Base-by-base conservation (phyloP, 2,888 invertebrate species). In the Oligia fasciuncula region DNA sequence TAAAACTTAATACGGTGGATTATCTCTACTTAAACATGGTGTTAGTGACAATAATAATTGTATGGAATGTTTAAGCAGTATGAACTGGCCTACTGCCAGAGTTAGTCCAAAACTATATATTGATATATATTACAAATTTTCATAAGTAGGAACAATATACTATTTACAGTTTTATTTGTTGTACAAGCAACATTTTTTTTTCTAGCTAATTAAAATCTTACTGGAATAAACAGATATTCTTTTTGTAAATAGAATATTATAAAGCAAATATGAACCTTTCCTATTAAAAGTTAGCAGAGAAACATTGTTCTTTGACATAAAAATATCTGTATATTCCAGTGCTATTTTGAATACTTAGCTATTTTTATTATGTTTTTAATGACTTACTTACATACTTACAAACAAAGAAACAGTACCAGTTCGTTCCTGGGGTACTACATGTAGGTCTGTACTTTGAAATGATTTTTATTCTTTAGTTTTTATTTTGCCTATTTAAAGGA, bases 1-100 rank as follows among this genome's bases (percentile, higher is more conserved):
- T 85, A 72, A 85, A 76, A 79, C 67, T 71, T 66, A 78, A 89
- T 80, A 80, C 78, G 89, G 88, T 89, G 90, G 87, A 89, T 81
- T 77, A 80, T 77, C 40, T 85, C 77, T 85, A 83, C 85, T 85
- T 88, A 90, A 84, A 88, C 88, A 89, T 76, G 79, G 69, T 81
- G 84, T 88, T 87, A 88, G 84, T 84, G 80, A 88, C 69, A 83
- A 84, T 71, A 81, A 87, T 54, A 23, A 79, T 79, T 82, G 79
- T 76, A 84, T 89, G 89, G 89, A 89, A 89, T 89, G 89, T 90
- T 81, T 81, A 88, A 89, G 84, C 85, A 85, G 89, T 73, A 81
- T 84, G 60, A 73, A 83, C 88, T 76, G 87, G 81, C 86, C 40
- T 77, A 72, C 62, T n/a, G 83, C 84, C 80, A 85, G 79, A 62